phyloP scores from a whole-genome alignment of 2,888 invertebrate genomes.

The Drosophila diplacantha region DNA sequence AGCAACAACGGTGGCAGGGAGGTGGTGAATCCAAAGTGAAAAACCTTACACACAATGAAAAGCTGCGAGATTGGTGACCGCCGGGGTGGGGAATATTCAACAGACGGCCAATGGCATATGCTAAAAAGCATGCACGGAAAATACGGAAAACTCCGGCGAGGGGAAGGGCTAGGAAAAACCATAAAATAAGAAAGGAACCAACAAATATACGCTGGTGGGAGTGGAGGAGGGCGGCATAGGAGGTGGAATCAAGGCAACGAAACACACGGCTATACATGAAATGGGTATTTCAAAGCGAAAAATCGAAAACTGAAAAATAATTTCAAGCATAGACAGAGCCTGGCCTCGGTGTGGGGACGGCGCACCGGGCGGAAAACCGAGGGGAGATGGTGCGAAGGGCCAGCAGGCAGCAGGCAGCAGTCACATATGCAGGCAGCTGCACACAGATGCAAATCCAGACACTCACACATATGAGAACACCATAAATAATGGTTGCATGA shows the following conservation, averaged over 20 bases:
- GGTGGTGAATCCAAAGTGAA: conserved; percentile 62
- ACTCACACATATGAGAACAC: conserved; percentile 59
- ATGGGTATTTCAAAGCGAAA: conserved; percentile 73
- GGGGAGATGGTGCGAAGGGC: conserved; percentile 6
- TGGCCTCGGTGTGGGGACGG: not conserved
- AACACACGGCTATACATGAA: conserved; percentile 57
- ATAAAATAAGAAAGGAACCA: conserved; percentile 35
- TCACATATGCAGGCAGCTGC: conserved; percentile 67
- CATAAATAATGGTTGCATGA: conserved; percentile 77
- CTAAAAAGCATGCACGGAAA: conserved; percentile 68
- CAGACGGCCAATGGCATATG: conserved; percentile 70
- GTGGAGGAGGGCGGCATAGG: conserved; percentile 16
- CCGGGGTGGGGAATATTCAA: conserved; percentile 23
- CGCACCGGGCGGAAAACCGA: not conserved
- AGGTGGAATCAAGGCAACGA: conserved; percentile 42
- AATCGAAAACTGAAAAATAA: conserved; percentile 73
- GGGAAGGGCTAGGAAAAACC: conserved; percentile 41
- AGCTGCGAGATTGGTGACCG: conserved; percentile 48
- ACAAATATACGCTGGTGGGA: conserved; percentile 35
- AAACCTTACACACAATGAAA: conserved; percentile 74
- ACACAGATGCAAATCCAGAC: conserved; percentile 47
- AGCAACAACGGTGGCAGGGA: conserved; percentile 50
- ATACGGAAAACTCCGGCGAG: conserved; percentile 64
- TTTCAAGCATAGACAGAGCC: conserved; percentile 56
- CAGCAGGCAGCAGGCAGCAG: conserved; percentile 41